Conservation (phyloP, 2,113 vertebrate species). For the Bucco capensis region DNA sequence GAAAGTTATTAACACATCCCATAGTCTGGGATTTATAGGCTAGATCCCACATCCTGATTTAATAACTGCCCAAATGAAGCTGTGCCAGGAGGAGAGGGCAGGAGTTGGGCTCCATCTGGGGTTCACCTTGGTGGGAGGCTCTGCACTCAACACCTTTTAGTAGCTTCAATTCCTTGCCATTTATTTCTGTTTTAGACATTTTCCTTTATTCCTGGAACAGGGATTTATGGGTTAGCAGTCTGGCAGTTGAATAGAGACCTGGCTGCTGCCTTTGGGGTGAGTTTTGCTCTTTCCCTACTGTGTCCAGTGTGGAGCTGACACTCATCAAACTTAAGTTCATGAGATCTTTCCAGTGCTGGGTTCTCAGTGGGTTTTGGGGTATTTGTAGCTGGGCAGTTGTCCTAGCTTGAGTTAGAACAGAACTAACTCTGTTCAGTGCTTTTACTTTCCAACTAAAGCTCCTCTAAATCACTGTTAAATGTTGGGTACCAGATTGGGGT, state of each 20-base stretch:
- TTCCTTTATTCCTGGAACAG: neutral
- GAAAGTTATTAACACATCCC: neutral
- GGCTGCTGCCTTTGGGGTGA: neutral
- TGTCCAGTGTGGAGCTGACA: neutral
- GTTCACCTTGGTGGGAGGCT: neutral
- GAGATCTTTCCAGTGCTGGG: neutral
- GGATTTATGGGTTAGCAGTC: neutral
- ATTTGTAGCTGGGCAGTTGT: no score
- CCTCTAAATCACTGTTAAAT: no score
- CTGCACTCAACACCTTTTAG: neutral
- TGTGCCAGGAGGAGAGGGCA: no score
- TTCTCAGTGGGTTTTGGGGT: neutral
- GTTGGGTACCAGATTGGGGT: no score
- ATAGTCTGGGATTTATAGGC: neutral
- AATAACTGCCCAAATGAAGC: neutral
- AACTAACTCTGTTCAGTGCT: no score
- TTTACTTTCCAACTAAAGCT: no score
- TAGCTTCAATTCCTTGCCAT: neutral
- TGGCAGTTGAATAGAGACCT: neutral
- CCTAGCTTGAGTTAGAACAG: no score
- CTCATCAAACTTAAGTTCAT: neutral
- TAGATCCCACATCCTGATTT: neutral
- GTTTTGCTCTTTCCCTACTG: rapidly evolving
- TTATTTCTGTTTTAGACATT: neutral
- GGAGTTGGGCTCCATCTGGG: no score